Evolutionary conservation across 2,113 vertebrate species (phyloP).

Genomic region (Carettochelys insculpta): DNA sequence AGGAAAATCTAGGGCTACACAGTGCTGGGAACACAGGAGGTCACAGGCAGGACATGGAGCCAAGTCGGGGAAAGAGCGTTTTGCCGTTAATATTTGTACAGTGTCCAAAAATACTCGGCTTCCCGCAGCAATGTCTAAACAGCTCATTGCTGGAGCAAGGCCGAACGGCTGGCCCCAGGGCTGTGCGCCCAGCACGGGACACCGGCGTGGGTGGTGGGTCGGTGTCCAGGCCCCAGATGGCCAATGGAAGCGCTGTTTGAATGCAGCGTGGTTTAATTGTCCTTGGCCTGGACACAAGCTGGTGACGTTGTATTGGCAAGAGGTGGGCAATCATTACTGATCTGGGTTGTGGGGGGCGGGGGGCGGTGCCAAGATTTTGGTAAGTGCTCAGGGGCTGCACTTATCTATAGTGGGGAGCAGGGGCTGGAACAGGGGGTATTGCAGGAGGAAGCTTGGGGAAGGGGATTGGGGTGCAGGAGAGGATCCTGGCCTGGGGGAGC

Average conservation of each 20-base stretch:
- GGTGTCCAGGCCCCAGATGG: background rate
- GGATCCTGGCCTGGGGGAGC: no score
- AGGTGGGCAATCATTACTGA: no score
- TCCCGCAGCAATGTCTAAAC: background rate
- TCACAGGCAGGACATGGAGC: background rate
- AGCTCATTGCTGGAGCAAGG: background rate
- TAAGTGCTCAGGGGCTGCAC: no score
- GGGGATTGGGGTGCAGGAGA: no score
- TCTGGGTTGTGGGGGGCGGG: no score
- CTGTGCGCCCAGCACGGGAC: background rate
- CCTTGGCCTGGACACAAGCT: background rate
- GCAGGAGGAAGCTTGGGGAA: no score
- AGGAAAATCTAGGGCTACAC: background rate
- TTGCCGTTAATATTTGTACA: background rate
- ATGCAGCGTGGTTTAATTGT: background rate
- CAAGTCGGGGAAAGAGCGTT: background rate
- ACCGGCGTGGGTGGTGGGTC: background rate
- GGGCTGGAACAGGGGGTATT: no score
- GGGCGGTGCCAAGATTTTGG: no score
- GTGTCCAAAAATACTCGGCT: background rate
- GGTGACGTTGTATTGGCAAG: background rate
- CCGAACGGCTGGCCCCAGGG: background rate
- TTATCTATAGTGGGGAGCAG: no score
- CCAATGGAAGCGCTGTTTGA: background rate
- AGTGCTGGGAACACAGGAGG: background rate